These are phyloP conservation scores for Stichodactyla helianthus DNA, from an alignment of 64 coral and sea anemone genomes.

Conservation along the genomic window DNA sequence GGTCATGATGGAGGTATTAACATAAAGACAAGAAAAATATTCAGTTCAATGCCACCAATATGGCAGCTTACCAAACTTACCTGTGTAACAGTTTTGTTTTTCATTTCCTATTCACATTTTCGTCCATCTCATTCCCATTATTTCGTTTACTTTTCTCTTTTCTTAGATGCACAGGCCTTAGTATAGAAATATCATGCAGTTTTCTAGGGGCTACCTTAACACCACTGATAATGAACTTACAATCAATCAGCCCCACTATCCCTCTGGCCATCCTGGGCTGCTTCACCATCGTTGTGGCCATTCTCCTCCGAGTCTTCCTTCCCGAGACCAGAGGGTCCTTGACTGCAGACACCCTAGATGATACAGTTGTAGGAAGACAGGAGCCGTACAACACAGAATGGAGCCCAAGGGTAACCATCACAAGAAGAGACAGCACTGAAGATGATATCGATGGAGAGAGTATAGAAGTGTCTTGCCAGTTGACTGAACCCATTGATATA, in stretches of 20 bases:
- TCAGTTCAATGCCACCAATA: too few species aligned
- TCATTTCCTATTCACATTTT: not conserved
- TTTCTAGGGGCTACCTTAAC: conserved; percentile 24
- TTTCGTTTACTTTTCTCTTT: not conserved
- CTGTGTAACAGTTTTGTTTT: not conserved
- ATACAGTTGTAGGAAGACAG: conserved; percentile 13
- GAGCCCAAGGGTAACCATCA: not conserved
- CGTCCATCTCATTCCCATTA: not conserved
- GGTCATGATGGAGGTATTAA: too few species aligned
- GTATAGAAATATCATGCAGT: conserved; percentile 22
- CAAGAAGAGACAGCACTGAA: not conserved
- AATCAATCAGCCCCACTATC: conserved; percentile 20
- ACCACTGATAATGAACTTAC: conserved; percentile 47
- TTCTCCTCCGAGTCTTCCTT: conserved; percentile 24
- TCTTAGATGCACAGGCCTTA: conserved; percentile 27
- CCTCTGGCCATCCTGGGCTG: conserved; percentile 42
- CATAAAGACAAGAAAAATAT: too few species aligned
- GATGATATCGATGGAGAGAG: not conserved
- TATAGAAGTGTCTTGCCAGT: not conserved
- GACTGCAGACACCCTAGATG: conserved; percentile 13
- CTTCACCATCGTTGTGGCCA: not conserved
- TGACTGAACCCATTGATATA: conserved; percentile 1
- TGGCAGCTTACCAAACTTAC: too few species aligned
- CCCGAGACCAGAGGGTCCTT: conserved; percentile 42
- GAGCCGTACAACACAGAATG: not conserved